Conservation (phyloP, 2,888 invertebrate species). For the Ochropleura plecta region DNA sequence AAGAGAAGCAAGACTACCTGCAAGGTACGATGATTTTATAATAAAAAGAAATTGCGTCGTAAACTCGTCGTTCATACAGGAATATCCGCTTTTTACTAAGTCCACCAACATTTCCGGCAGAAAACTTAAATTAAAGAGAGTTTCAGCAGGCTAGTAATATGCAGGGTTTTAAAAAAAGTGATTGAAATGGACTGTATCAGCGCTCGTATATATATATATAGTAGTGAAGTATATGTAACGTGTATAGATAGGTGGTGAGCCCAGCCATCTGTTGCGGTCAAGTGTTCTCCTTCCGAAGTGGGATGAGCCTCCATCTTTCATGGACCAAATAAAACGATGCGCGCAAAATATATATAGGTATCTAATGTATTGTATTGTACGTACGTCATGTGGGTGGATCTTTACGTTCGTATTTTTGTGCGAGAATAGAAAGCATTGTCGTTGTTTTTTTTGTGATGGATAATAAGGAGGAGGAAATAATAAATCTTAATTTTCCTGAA, state of each 20-base stretch:
- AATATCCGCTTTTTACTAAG: slow-evolving; percentile 51
- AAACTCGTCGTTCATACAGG: slow-evolving; percentile 48
- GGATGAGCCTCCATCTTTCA: slow-evolving; percentile 81
- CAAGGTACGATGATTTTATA: slow-evolving; percentile 54
- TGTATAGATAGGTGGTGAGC: slow-evolving; percentile 72
- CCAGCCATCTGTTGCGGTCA: slow-evolving; percentile 87
- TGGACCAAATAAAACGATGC: slow-evolving; percentile 80
- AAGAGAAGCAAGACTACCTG: slow-evolving; percentile 34
- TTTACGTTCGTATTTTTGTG: slow-evolving; percentile 54
- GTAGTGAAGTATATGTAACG: slow-evolving; percentile 52
- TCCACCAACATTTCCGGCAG: slow-evolving; percentile 45
- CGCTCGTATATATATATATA: slow-evolving; percentile 23
- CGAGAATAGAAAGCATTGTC: slow-evolving; percentile 51
- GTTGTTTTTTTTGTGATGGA: slow-evolving; percentile 38
- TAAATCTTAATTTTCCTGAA: slow-evolving; percentile 26
- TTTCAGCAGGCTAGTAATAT: slow-evolving; percentile 37
- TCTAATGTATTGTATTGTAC: slow-evolving; percentile 63
- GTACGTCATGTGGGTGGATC: slow-evolving; percentile 59
- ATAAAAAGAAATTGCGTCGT: slow-evolving; percentile 56
- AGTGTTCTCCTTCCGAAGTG: slow-evolving; percentile 79
- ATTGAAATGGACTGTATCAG: slow-evolving; percentile 46
- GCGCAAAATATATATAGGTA: slow-evolving; percentile 51
- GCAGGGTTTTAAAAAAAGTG: slow-evolving; percentile 45
- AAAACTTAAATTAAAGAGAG: slow-evolving; percentile 53
- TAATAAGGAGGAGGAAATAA: slow-evolving; percentile 35